phyloP scores from a whole-genome alignment of 2,113 vertebrate genomes.

The Cardinalis cardinalis region DNA sequence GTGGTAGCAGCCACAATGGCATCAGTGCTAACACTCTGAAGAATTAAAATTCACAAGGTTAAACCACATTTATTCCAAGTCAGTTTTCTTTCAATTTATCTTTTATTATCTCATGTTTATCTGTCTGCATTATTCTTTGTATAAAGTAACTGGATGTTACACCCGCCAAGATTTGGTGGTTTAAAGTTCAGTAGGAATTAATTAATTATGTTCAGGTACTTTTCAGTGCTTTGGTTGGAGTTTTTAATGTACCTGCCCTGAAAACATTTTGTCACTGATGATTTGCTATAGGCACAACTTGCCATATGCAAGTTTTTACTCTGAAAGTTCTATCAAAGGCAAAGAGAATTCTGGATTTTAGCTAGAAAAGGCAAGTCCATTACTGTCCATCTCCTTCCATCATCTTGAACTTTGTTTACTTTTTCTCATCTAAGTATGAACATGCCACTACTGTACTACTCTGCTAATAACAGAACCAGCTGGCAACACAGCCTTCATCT shows the following conservation, averaged over 20 bases:
- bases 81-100: neutral
- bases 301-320: neutral
- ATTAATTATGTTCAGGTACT: neutral
- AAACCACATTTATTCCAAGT: neutral
- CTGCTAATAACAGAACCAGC: neutral
- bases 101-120: neutral
- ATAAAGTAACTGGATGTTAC: neutral
- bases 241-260: neutral
- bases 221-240: neutral
- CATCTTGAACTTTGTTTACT: neutral
- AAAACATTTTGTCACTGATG: neutral
- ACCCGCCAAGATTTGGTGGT: neutral
- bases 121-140: neutral
- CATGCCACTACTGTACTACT: neutral
- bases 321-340: neutral
- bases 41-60: neutral
- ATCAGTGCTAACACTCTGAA: neutral
- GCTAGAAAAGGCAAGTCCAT: neutral
- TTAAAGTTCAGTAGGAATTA: conserved; percentile 1
- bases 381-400: neutral
- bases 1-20: neutral
- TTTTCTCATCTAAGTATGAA: neutral
- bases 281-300: neutral
- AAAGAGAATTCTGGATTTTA: neutral
- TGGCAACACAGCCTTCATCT: neutral